Base-by-base conservation (phyloP, 2,888 invertebrate genomes). In the Athalia rosae region DNA sequence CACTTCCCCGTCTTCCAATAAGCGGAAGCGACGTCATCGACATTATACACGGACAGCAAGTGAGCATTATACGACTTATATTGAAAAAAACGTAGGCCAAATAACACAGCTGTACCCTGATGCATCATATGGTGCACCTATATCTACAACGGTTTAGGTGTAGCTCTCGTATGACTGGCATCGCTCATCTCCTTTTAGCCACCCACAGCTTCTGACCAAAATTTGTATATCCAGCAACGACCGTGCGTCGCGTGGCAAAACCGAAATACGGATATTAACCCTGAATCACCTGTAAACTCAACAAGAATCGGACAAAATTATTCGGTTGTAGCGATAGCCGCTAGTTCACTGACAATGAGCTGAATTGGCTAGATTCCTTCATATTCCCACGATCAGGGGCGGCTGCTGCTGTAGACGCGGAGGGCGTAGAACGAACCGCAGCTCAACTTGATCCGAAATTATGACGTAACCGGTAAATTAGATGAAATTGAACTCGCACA, bases 61-160 rank as follows among this genome's bases (percentile, higher is more conserved):
- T 80, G 85, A 83, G 64, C 86, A 81, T 74, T 83, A 28, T 28
- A 82, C 80, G 84, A 83, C 80, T 84, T 74, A 79, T 81, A 45
- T 76, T 81, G 56, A 83, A 81, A 76, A 28, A 89, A 86, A 86
- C 81, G 89, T 89, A 89, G 89, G 88, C 28, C 28, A 15, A 59
- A 61, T 50, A 47, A 41, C 5, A 63, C 43, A 11, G 4, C 11
- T 11, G 11, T 11, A 41, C 28, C 28, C 2, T 28, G 28, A 28
- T 28, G 28, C 2, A 28, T 28, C 28, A 28, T 28, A 28, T 28
- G 28, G 28, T 28, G 28, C 28, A 28, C 2, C 28, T 28, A 28
- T 28, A 28, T 28, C 28, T 28, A 28, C 28, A 1, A 28, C 28
- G 28, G 28, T 28, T n/a, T n/a, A n/a, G n/a, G 28, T 28, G 2